Evolutionary conservation across 2,113 vertebrate species (phyloP), one percentile per base, ranked within the genome.

Genomic region (Dromaius novaehollandiae): DNA sequence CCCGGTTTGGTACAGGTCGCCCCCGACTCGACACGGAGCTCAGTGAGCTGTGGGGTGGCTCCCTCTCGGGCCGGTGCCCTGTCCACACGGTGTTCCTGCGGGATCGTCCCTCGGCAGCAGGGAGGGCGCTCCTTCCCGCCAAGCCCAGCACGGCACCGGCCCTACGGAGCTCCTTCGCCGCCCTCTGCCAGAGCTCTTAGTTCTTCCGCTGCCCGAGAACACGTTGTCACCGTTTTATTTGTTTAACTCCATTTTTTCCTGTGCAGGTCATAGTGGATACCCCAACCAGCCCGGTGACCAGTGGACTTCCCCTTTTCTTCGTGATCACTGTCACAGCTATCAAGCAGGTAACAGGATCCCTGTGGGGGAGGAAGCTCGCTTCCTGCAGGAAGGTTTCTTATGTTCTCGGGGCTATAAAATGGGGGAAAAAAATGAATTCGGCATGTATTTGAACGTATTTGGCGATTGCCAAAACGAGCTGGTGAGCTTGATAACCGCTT

Each of bases 311-410:
- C 0, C 99, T 99, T 95, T 99, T 99, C 98, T 99, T 99, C 97
- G 99, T 99, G 88, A 99, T 99, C 96, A 99, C 99, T 79, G 99
- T 99, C 82, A 99, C 99, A 26, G 99, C 99, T 82, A 98, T 99
- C 94, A 99, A 99, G 97, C 99, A 99, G 99, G 99, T 99, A 98
- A 86, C 14, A 12, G 18, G 24, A 26, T 21, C 25, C 4, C 0
- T 2, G 9, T 32, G 53, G 63, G 86, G 53, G 55, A 79, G 9
- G 44, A 51, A 3, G 66, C 4, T 12, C 36, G 13, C 40, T 82
- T 46, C 38, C 51, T 58, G 13, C 25, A 40, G 61, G 38, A 22
- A 34, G 53, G 38, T 46, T 24, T 55, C 48, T 26, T 26, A 11
- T 75, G 60, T 14, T 61, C 44, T 17, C 7, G 50, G 64, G 18